Evolutionary conservation across 2,888 invertebrate species (phyloP), one percentile per base, ranked within the genome.

Genomic region (Muschampia plurimacula): DNA sequence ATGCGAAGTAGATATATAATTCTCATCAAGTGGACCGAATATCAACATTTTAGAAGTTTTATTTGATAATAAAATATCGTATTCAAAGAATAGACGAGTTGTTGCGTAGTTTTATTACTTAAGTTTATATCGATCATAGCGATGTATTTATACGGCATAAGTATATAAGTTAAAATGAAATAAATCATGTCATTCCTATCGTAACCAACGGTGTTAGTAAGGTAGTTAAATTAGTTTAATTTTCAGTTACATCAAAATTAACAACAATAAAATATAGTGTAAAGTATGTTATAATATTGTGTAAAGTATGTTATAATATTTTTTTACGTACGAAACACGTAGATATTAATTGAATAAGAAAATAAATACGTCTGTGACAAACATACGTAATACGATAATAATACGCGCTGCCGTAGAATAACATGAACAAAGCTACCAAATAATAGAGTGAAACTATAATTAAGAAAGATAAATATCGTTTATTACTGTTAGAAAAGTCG

Each of bases 391-490:
- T 92, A 91, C 85, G 92, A 93, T 93, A 93, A 93, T 91, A 91
- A 92, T 86, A 87, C 83, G 87, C 90, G 85, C 87, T 87, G 86
- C 86, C 84, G 85, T 82, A 86, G 84, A 86, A 89, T 90, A 92
- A 94, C 91, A 93, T 88, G 91, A 87, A 89, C 87, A 86, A 82
- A 84, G 90, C 92, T 92, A 92, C 92, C 89, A 92, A 92, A 89
- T 84, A 87, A 87, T 87, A 84, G 85, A 92, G 89, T 88, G 87
- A 88, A 88, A 88, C 90, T 91, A 92, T 94, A 94, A 94, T 94
- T 94, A 94, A 93, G 91, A 92, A 94, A 94, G 94, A 94, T 94
- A 94, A 94, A 94, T 94, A 94, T 93, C 92, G 91, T 94, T 94
- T 94, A 94, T 94, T 94, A 94, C 94, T 88, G 92, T 92, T 92